phyloP scores from a whole-genome alignment of 2,113 vertebrate genomes.

The Brachypteracias leptosomus region DNA sequence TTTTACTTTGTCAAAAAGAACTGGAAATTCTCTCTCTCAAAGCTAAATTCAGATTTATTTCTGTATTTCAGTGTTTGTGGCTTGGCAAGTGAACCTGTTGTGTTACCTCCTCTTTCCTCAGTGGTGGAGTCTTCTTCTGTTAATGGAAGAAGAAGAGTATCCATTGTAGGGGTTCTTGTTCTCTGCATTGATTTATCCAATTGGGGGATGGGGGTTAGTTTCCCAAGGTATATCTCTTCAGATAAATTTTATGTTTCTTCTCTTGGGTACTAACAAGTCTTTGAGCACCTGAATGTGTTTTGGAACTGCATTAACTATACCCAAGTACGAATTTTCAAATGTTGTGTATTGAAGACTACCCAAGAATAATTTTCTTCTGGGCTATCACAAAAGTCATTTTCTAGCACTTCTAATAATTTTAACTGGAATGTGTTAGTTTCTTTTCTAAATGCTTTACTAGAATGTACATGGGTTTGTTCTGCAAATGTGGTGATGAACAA shows the following conservation, averaged over 20 bases:
- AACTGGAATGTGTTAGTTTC: neutral
- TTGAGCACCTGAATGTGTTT: neutral
- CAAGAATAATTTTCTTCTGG: neutral
- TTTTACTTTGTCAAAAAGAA: conserved; percentile 4
- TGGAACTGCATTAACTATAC: neutral
- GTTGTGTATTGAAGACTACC: fast-evolving
- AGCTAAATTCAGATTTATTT: neutral
- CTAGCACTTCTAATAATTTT: neutral
- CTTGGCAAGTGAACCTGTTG: neutral
- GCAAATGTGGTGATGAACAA: neutral
- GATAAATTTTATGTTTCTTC: neutral
- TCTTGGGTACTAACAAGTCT: neutral
- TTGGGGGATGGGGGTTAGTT: neutral
- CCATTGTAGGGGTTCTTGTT: neutral
- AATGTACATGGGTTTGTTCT: neutral
- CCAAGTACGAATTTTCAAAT: neutral
- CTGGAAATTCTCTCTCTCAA: neutral
- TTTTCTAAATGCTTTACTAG: neutral
- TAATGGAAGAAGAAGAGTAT: neutral
- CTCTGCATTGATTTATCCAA: neutral
- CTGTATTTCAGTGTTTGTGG: neutral
- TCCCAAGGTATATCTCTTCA: neutral
- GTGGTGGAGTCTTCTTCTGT: neutral
- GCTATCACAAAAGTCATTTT: neutral
- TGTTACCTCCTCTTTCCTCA: neutral